A percentile compares a stretch with the other conserved stretches of the same genome.
These are phyloP conservation scores for Drosophila kuntzei DNA, from an alignment of 2,888 invertebrate species.

Conservation along the genomic window DNA sequence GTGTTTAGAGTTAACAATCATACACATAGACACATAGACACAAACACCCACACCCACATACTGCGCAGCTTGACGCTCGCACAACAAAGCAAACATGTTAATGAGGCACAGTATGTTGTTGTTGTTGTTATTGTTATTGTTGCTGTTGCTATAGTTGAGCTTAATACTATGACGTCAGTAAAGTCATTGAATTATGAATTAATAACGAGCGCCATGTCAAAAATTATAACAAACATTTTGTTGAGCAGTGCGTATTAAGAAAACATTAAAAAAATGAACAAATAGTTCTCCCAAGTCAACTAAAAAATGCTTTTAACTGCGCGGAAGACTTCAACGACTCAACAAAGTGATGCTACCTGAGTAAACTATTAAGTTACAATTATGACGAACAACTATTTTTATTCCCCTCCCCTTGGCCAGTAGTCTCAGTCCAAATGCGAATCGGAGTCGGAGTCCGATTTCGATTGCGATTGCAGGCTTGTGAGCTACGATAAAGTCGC, in stretches of 20 bases:
- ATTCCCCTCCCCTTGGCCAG: not conserved
- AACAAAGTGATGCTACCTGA: slow-evolving; percentile 62
- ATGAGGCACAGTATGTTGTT: slow-evolving; percentile 42
- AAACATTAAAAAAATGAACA: slow-evolving; percentile 21
- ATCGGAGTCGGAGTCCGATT: slow-evolving; percentile 51
- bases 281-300: slow-evolving; percentile 27
- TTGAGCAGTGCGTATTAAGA: slow-evolving; percentile 34
- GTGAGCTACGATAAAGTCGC: slow-evolving; percentile 76
- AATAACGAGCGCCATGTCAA: slow-evolving; percentile 65
- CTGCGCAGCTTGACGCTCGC: slow-evolving; percentile 26
- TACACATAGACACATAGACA: slow-evolving; percentile 22
- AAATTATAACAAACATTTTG: slow-evolving; percentile 71
- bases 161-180: slow-evolving; percentile 78
- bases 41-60: slow-evolving; percentile 28
- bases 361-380: slow-evolving; percentile 71
- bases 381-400: slow-evolving; percentile 39
- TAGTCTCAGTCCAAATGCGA: slow-evolving; percentile 21
- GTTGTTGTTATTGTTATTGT: slow-evolving; percentile 26
- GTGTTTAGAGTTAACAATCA: slow-evolving; percentile 12
- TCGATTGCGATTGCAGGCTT: slow-evolving; percentile 54
- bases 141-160: slow-evolving; percentile 29
- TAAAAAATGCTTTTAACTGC: slow-evolving; percentile 16
- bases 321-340: slow-evolving; percentile 50
- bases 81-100: slow-evolving; percentile 66
- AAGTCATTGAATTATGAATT: slow-evolving; percentile 78